Evolutionary conservation across 2,797 vertebrate genomes (phyloP).

Genomic region (Cirrhinus molitorella): DNA sequence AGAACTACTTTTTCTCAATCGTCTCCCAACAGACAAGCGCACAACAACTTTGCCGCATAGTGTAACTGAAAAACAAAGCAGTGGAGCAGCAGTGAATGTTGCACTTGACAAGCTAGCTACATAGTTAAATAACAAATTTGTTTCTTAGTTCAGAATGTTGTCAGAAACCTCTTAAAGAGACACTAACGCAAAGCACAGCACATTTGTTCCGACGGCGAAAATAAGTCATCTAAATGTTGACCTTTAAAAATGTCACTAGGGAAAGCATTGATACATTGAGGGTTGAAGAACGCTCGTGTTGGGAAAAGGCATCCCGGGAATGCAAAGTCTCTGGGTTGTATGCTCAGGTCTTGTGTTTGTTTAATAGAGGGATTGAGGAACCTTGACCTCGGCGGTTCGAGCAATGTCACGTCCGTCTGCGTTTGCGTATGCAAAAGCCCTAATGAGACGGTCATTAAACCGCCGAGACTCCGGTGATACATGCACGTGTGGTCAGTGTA

Average conservation of each 20-base stretch:
- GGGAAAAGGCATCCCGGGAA: constrained; percentile 33
- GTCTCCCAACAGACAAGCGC: background rate
- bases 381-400: constrained; percentile 69
- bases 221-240: constrained; percentile 82
- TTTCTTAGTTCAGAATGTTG: background rate
- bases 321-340: constrained; percentile 48
- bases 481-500: constrained; percentile 56
- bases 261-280: constrained; percentile 55
- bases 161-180: constrained; percentile 12
- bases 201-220: constrained; percentile 73
- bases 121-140: background rate
- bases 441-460: constrained; percentile 40
- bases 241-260: constrained; percentile 80
- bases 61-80: background rate
- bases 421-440: constrained; percentile 51
- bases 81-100: background rate
- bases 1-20: background rate
- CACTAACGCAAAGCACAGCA: constrained; percentile 29
- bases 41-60: background rate
- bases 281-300: constrained; percentile 33
- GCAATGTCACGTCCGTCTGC: constrained; percentile 58
- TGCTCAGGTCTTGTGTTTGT: constrained; percentile 45
- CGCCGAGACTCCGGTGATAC: constrained; percentile 38
- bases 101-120: background rate
- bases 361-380: constrained; percentile 60